phyloP scores from a whole-genome alignment of 2,113 vertebrate genomes.

The Hippocampus mohnikei region DNA sequence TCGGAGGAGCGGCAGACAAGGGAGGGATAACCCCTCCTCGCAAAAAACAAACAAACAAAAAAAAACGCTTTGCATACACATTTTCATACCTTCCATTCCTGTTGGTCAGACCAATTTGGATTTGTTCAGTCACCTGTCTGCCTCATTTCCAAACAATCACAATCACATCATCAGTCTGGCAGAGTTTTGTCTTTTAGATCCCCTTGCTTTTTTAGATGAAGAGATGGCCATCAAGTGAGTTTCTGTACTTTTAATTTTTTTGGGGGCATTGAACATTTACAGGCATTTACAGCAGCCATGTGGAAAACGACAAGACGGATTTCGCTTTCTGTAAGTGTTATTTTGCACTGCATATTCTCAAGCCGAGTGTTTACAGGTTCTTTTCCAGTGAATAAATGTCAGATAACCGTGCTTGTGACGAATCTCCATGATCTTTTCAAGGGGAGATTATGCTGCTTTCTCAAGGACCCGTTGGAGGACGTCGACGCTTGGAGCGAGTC shows the following conservation, averaged over 20 bases:
- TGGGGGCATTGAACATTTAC: not conserved
- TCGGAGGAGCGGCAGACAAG: conserved; percentile 20
- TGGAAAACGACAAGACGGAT: conserved; percentile 60
- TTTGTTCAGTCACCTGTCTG: conserved; percentile 63
- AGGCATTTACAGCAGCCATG: conserved; percentile 61
- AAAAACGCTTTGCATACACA: conserved; percentile 71
- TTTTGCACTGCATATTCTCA: conserved; percentile 18
- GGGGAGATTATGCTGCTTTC: conserved; percentile 89
- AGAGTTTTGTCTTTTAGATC: conserved; percentile 49
- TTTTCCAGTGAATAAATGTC: conserved; percentile 6
- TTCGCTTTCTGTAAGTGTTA: conserved; percentile 60
- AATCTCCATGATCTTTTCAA: conserved; percentile 88
- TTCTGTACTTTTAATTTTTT: conserved; percentile 55
- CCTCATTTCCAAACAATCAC: conserved; percentile 56
- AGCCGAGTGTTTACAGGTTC: conserved; percentile 1
- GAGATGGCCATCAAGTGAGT: conserved; percentile 81
- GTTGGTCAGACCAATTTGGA: conserved; percentile 55
- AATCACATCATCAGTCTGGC: conserved; percentile 57
- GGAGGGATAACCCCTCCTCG: conserved; percentile 39
- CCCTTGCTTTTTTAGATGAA: conserved; percentile 52
- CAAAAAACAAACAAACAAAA: conserved; percentile 31
- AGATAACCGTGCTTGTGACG: conserved; percentile 65
- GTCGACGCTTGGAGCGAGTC: conserved; percentile 81
- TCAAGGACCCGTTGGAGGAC: conserved; percentile 79
- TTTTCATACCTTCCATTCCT: conserved; percentile 77